Evolutionary conservation across 2,113 vertebrate species (phyloP).

Genomic region (Cyprinodon brontotheroides): DNA sequence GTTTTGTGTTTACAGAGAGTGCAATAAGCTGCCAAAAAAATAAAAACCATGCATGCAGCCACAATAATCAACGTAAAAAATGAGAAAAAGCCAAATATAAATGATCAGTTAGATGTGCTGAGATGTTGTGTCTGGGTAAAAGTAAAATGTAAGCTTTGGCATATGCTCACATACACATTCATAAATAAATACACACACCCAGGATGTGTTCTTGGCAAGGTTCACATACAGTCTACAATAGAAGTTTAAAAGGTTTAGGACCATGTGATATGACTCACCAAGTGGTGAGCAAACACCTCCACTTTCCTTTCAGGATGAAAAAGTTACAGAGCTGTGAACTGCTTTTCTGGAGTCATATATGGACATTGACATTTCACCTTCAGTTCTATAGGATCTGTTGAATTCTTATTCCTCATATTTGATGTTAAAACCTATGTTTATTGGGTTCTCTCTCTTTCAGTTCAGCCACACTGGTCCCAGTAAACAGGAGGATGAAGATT

Average conservation of each 20-base stretch:
- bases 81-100: not conserved
- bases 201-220: not conserved
- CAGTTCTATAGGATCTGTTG: not conserved
- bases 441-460: slow-evolving; percentile 46
- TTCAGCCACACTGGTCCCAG: slow-evolving; percentile 78
- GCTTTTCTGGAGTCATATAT: not conserved
- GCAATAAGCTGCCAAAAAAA: not conserved
- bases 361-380: not conserved
- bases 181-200: slow-evolving; percentile 1
- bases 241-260: no score
- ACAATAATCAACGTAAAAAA: not conserved
- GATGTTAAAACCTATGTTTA: not conserved
- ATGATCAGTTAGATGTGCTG: not conserved
- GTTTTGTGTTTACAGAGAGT: not conserved
- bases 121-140: not conserved
- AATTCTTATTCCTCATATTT: not conserved
- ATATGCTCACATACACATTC: no score
- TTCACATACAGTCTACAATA: not conserved
- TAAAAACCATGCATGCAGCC: not conserved
- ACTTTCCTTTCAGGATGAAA: not conserved
- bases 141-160: not conserved
- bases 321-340: not conserved
- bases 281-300: not conserved
- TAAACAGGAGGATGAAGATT: slow-evolving; percentile 93
- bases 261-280: not conserved